Evolutionary conservation across 23 tunicate species (phyloP).

Genomic region (Ciona savignyi): DNA sequence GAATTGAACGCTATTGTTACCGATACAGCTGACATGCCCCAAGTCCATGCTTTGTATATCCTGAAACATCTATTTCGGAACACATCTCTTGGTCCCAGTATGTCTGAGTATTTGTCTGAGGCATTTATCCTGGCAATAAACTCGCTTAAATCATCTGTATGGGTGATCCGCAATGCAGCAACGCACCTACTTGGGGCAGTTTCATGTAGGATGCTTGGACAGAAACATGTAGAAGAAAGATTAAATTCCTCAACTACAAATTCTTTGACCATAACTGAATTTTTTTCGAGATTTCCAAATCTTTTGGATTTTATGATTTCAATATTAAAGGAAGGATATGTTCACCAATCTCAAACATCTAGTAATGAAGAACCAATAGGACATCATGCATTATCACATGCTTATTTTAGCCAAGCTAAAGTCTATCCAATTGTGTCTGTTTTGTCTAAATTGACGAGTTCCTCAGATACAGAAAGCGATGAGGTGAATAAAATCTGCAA

Average conservation of each 20-base stretch:
- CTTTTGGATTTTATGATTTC: slow-evolving; percentile 3
- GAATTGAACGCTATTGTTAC: not conserved
- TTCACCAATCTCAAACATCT: not conserved
- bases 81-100: slow-evolving; percentile 23
- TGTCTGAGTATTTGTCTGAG: not conserved
- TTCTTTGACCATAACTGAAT: slow-evolving; percentile 55
- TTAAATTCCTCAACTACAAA: slow-evolving; percentile 6
- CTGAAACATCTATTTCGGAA: slow-evolving; percentile 43
- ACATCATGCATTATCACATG: too few species aligned
- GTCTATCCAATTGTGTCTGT: slow-evolving; percentile 10
- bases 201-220: slow-evolving; percentile 72
- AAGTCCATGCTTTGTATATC: slow-evolving; percentile 60
- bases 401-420: not conserved
- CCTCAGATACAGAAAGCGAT: not conserved
- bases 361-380: not conserved
- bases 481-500: not conserved
- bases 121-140: slow-evolving; percentile 26
- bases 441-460: not conserved
- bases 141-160: slow-evolving; percentile 37
- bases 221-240: slow-evolving; percentile 49
- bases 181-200: slow-evolving; percentile 54
- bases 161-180: slow-evolving; percentile 86
- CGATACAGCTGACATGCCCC: slow-evolving; percentile 45
- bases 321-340: slow-evolving; percentile 2
- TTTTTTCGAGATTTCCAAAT: slow-evolving; percentile 56